A percentile compares a stretch with the other conserved stretches of the same genome.
Conservation (phyloP, 2,113 vertebrate genomes). For the Onychostoma macrolepis region DNA sequence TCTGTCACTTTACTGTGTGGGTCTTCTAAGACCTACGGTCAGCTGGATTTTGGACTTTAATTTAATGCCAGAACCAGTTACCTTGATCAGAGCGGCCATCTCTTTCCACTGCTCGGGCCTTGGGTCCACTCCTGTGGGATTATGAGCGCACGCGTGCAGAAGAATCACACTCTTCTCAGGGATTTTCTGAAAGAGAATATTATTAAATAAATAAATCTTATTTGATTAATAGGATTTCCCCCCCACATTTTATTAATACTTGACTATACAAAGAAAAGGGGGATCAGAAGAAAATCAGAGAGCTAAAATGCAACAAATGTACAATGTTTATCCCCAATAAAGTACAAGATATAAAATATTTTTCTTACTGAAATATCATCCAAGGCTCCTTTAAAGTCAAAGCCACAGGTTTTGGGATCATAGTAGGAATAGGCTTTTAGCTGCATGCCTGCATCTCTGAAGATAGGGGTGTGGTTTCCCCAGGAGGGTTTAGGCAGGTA, state of each 20-base stretch:
- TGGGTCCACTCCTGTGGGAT: conserved; percentile 96
- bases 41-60: neutral
- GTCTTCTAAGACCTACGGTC: neutral
- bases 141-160: conserved; percentile 95
- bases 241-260: neutral
- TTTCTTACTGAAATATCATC: conserved; percentile 94
- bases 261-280: neutral
- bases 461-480: conserved; percentile 98
- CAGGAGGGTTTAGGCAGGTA: conserved; percentile 95
- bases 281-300: neutral
- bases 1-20: neutral
- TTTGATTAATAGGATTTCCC: neutral
- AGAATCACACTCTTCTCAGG: conserved; percentile 91
- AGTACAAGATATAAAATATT: neutral
- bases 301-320: conserved; percentile 2
- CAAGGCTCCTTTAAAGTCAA: conserved; percentile 91
- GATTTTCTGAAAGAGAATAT: conserved; percentile 83
- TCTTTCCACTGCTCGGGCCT: conserved; percentile 95
- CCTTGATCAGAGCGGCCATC: conserved; percentile 84
- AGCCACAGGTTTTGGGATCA: conserved; percentile 91
- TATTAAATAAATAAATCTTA: neutral
- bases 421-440: conserved; percentile 94
- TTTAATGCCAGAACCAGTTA: conserved; percentile 62
- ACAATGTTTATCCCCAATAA: neutral
- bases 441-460: conserved; percentile 93